Evolutionary conservation across 2,113 vertebrate genomes (phyloP), one percentile per base, ranked within the genome.

Genomic region (Blennius ocellaris): DNA sequence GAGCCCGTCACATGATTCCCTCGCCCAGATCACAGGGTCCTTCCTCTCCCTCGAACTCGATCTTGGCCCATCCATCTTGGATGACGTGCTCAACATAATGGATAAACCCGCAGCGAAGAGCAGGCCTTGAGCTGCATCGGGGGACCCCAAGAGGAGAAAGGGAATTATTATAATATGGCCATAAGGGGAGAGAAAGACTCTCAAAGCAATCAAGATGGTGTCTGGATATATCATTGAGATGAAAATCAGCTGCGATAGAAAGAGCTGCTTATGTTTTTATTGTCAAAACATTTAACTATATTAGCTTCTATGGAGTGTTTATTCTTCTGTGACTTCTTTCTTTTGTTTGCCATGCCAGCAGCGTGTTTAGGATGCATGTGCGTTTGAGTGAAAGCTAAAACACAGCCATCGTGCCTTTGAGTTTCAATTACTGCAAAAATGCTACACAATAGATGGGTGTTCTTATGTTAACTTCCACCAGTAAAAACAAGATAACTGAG

Each of bases 21-120:
- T 99, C 58, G 88, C 94, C 44, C 95, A 97, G 76, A 94, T 97
- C 72, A 92, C 94, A 0, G 96, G 95, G 43, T 99, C 97, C 14
- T 90, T 99, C 47, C 94, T 99, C 51, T 98, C 98, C 3, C 94
- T 99, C 15, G 95, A 99, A 61, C 95, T 99, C 2, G 98, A 99
- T 83, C 93, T 99, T 59, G 98, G 98, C 52, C 98, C 98, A 75
- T 99, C 98, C 53, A 97, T 99, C 92, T 85, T 99, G 92, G 97
- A 99, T 79, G 98, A 99, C 50, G 96, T 99, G 61, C 95, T 99
- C 68, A 96, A 99, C 82, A 97, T 99, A 82, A 99, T 99, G 98
- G 96, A 98, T 89, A 96, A 95, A 90, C 87, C 93, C 8, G 75
- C 89, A 77, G 84, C 69, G 6, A 92, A 91, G 74, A 89, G 87